Percentiles rank a stretch among this genome's conserved stretches.
Evolutionary conservation across 2,888 invertebrate genomes (phyloP).

Genomic region (Napeogenes sylphis): DNA sequence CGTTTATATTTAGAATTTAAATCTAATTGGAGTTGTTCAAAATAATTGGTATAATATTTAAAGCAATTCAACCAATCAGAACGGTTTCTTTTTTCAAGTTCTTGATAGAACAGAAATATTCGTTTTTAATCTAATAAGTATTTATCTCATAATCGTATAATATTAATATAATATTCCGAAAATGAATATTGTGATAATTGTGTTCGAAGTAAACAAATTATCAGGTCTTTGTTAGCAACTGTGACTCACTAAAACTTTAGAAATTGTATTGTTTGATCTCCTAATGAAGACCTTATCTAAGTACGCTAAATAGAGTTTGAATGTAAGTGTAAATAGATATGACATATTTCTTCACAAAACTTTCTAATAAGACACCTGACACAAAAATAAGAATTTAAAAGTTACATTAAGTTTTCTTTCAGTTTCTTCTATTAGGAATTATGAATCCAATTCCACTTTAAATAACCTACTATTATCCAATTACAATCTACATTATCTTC

Average conservation of each 20-base stretch:
- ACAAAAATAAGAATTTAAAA: too few species aligned
- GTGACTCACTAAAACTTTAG: conserved; percentile 26
- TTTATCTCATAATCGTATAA: conserved; percentile 5
- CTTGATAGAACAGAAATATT: too few species aligned
- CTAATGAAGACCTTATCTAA: conserved; percentile 27
- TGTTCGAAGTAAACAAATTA: conserved; percentile 19
- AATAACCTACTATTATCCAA: too few species aligned
- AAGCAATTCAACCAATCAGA: too few species aligned
- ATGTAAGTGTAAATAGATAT: conserved; percentile 21
- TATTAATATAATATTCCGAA: background rate
- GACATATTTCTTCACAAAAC: conserved; percentile 17
- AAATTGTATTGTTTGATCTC: conserved; percentile 23
- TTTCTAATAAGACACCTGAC: too few species aligned
- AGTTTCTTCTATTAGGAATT: too few species aligned
- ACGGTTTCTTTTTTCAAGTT: too few species aligned
- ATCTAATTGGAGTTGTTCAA: too few species aligned
- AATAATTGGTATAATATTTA: too few species aligned
- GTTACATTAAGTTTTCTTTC: too few species aligned
- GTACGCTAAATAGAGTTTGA: conserved; percentile 25
- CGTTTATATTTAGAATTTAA: background rate
- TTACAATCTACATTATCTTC: too few species aligned
- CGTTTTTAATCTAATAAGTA: background rate
- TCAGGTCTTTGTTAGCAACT: conserved; percentile 24
- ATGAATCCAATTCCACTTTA: too few species aligned
- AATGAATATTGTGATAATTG: background rate